Conservation (phyloP, 1,140 invertebrate species). For the Macrobrachium rosenbergii region DNA sequence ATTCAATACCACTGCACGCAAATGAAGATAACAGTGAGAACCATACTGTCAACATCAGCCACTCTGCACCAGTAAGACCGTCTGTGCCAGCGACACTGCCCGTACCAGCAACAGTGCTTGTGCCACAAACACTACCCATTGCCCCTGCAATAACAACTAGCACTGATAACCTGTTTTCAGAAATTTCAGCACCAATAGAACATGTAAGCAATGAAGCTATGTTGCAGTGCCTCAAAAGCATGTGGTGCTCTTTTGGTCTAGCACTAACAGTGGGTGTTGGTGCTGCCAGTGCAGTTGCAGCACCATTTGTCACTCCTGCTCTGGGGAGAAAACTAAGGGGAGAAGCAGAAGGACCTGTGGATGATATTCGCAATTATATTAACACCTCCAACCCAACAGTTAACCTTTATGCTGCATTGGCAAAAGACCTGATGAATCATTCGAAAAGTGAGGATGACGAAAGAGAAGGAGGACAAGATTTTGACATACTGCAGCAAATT, state of each 20-base stretch:
- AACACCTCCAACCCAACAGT: too few species aligned
- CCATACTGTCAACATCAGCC: neutral
- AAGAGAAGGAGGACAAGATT: too few species aligned
- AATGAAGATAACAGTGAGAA: neutral
- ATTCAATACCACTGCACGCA: neutral
- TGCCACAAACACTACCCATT: neutral
- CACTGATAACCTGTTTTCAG: neutral
- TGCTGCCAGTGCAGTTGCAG: conserved; percentile 36
- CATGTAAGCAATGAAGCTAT: neutral
- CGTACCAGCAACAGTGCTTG: too few species aligned
- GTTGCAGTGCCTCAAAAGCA: conserved; percentile 17
- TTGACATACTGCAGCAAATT: too few species aligned
- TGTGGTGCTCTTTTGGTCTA: conserved; percentile 41
- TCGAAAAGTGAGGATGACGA: too few species aligned
- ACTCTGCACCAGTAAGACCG: neutral
- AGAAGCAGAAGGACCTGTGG: too few species aligned
- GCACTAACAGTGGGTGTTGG: conserved; percentile 41
- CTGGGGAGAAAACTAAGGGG: too few species aligned
- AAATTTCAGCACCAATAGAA: neutral
- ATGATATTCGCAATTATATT: too few species aligned
- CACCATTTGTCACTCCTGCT: conserved; percentile 30
- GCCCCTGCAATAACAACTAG: neutral
- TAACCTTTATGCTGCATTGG: too few species aligned
- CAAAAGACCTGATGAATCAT: too few species aligned
- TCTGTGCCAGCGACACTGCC: neutral